Conservation (phyloP, 2,888 invertebrate species). For the Sarcophaga variegata region DNA sequence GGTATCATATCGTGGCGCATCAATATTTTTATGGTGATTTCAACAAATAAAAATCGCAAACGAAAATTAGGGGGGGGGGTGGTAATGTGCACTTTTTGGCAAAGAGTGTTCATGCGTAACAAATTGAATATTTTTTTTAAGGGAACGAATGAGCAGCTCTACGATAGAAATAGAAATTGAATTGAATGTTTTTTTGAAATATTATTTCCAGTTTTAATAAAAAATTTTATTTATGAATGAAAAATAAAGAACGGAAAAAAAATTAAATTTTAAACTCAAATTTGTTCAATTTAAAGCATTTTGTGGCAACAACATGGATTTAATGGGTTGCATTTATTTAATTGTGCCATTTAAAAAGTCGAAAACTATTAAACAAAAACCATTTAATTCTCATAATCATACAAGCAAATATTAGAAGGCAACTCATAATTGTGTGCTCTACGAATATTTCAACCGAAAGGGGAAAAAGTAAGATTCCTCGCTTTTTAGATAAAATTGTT, state of each 20-base stretch:
- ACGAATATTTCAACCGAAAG: neutral
- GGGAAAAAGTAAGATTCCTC: neutral
- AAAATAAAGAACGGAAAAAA: neutral
- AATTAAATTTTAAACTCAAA: constrained; percentile 1
- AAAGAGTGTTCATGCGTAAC: constrained; percentile 71
- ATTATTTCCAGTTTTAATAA: too few relatives aligned
- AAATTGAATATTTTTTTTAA: constrained; percentile 66
- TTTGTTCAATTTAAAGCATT: neutral
- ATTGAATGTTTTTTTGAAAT: too few relatives aligned
- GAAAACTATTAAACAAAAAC: constrained; percentile 18
- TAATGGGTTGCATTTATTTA: constrained; percentile 2
- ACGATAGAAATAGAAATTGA: neutral
- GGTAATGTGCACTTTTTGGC: constrained; percentile 44
- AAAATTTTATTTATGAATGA: too few relatives aligned
- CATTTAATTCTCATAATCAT: neutral
- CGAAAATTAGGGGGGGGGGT: neutral
- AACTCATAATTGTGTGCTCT: neutral
- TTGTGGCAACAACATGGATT: neutral
- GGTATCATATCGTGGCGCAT: constrained; percentile 23
- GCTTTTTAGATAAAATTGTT: too few relatives aligned
- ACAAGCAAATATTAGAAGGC: neutral
- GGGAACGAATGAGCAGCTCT: neutral
- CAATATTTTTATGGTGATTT: neutral
- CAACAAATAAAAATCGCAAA: neutral
- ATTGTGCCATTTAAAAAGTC: constrained; percentile 5